phyloP scores from a whole-genome alignment of 92 coral and sea anemone genomes.

The Desmophyllum pertusum region DNA sequence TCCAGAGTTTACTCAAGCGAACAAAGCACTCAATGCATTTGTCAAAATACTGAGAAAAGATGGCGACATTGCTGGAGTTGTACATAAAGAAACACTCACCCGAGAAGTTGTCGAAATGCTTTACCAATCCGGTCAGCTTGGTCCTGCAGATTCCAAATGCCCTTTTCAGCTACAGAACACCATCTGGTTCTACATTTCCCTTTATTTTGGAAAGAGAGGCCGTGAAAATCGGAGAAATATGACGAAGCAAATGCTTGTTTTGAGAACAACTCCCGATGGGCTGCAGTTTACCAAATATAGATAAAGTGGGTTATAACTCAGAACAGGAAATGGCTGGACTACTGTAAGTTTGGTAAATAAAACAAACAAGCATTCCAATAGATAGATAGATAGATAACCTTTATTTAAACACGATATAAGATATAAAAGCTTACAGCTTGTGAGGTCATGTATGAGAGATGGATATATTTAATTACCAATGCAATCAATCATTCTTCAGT shows the following conservation, averaged over 20 bases:
- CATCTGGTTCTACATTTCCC: constrained; percentile 31
- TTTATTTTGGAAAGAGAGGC: constrained; percentile 38
- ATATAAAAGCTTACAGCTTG: no score
- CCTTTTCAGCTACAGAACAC: constrained; percentile 21
- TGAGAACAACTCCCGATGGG: constrained; percentile 31
- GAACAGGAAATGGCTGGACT: no score
- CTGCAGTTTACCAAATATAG: no score
- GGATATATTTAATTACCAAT: no score
- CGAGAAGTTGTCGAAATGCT: constrained; percentile 19
- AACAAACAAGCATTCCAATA: no score
- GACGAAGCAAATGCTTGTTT: constrained; percentile 21
- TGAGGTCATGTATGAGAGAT: no score
- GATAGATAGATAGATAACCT: no score
- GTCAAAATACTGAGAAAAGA: constrained; percentile 21
- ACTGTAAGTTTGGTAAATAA: no score
- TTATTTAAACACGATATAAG: no score
- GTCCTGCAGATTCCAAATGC: constrained; percentile 8
- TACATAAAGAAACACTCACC: constrained; percentile 30
- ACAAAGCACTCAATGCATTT: constrained; percentile 1
- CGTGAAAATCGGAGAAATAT: constrained; percentile 32
- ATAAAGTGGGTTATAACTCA: no score
- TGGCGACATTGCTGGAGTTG: constrained; percentile 32
- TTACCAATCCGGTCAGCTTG: constrained; percentile 21
- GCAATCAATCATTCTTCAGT: no score
- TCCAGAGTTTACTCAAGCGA: neutral